phyloP scores from a whole-genome alignment of 2,113 vertebrate genomes.

The Pavo muticus region DNA sequence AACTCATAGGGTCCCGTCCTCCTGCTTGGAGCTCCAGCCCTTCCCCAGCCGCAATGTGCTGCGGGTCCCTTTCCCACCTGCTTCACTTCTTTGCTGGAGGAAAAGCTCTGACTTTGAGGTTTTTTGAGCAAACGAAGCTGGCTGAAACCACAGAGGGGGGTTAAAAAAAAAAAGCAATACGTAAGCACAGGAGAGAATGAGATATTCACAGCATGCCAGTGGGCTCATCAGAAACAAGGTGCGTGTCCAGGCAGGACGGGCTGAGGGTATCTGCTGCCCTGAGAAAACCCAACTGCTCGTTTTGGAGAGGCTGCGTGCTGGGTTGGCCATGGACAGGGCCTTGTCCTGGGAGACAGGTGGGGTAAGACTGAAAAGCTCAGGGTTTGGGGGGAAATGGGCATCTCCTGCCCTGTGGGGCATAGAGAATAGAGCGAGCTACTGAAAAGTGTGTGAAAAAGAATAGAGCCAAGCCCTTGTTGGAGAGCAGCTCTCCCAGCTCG shows the following conservation, averaged over 20 bases:
- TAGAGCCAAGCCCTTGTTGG: not conserved
- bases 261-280: constrained; percentile 1
- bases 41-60: not conserved
- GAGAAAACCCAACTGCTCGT: not conserved
- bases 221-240: not conserved
- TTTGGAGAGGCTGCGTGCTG: not conserved
- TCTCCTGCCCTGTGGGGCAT: constrained; percentile 43
- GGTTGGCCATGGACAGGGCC: constrained; percentile 13
- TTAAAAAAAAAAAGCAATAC: not conserved
- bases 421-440: not conserved
- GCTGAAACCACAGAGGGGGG: not conserved
- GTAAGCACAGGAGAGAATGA: not conserved
- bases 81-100: fast-evolving
- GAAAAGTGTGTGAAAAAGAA: not conserved
- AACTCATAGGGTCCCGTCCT: not conserved
- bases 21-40: not conserved
- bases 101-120: not conserved
- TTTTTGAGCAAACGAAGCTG: not conserved
- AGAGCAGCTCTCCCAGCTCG: not conserved
- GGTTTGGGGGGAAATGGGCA: constrained; percentile 34
- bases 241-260: not conserved
- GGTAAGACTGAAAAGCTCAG: not conserved
- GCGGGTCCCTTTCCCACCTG: not conserved
- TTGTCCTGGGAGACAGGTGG: not conserved
- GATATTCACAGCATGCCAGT: not conserved